Evolutionary conservation across 1,140 invertebrate species (phyloP).

Genomic region (Cyrtorhinus lividipennis): DNA sequence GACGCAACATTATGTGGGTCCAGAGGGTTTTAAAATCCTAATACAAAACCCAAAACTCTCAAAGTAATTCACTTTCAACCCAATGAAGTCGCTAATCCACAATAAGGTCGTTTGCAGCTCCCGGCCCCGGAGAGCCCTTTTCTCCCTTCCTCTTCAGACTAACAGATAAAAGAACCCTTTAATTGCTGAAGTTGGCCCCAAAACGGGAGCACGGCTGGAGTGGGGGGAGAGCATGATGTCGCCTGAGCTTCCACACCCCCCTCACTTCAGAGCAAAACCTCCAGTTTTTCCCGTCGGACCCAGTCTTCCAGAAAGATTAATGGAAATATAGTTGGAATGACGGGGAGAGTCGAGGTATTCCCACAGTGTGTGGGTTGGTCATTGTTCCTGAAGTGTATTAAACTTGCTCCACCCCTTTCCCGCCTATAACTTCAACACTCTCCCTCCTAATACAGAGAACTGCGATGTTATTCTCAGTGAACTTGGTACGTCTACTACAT

Average conservation of each 20-base stretch:
- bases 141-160: no score
- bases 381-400: not conserved
- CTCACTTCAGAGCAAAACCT: not conserved
- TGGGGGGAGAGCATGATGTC: not conserved
- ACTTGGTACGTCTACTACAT: no score
- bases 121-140: no score
- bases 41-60: no score
- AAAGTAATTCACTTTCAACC: not conserved
- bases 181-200: not conserved
- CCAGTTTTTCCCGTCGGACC: not conserved
- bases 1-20: no score
- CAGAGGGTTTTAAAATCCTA: no score
- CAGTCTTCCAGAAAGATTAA: constrained; percentile 3
- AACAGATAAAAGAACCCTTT: not conserved
- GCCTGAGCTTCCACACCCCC: not conserved
- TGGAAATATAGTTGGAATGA: not conserved
- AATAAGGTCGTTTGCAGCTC: not conserved
- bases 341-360: not conserved
- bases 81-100: not conserved
- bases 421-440: no score
- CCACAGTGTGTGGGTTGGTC: no score
- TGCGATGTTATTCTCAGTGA: no score
- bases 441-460: no score
- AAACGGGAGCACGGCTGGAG: not conserved
- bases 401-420: not conserved